Percentiles rank a stretch among this genome's conserved stretches.
These are phyloP conservation scores for Parapristionchus giblindavisi DNA, from an alignment of 2,888 invertebrate genomes.

Conservation along the genomic window DNA sequence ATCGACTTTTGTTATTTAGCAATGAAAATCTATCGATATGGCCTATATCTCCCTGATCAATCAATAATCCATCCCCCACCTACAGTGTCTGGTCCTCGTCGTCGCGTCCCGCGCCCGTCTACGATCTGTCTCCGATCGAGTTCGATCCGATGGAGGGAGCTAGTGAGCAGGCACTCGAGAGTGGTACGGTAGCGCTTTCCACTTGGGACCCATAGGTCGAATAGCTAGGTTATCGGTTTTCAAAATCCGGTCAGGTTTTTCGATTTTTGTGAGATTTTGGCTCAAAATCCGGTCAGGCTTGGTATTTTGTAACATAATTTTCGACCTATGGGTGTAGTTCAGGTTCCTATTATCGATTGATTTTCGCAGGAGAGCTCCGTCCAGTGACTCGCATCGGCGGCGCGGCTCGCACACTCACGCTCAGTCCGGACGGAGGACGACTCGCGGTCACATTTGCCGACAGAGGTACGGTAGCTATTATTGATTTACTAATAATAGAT, in stretches of 20 bases:
- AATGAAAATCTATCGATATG: too few relatives aligned
- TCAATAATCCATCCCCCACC: too few relatives aligned
- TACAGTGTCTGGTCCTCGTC: constrained; percentile 3
- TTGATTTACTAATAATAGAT: too few relatives aligned
- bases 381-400: constrained; percentile 17
- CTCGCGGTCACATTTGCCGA: constrained; percentile 17
- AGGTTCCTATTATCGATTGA: background rate
- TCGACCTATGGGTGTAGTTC: too few relatives aligned
- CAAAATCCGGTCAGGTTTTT: too few relatives aligned
- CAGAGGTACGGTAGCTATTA: constrained; percentile 7
- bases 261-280: too few relatives aligned
- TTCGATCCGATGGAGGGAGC: constrained; percentile 34
- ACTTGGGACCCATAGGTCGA: too few relatives aligned
- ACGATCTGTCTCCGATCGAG: constrained; percentile 32
- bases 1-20: too few relatives aligned
- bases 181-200: too few relatives aligned
- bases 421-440: constrained; percentile 18
- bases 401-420: background rate
- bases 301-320: too few relatives aligned
- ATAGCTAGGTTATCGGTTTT: too few relatives aligned
- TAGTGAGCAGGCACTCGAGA: constrained; percentile 10
- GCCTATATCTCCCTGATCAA: background rate
- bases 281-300: too few relatives aligned
- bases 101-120: background rate
- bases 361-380: background rate